Base-by-base conservation (phyloP, 37 sponge, comb jelly and placozoan genomes). In the Theonella swinhoei region DNA sequence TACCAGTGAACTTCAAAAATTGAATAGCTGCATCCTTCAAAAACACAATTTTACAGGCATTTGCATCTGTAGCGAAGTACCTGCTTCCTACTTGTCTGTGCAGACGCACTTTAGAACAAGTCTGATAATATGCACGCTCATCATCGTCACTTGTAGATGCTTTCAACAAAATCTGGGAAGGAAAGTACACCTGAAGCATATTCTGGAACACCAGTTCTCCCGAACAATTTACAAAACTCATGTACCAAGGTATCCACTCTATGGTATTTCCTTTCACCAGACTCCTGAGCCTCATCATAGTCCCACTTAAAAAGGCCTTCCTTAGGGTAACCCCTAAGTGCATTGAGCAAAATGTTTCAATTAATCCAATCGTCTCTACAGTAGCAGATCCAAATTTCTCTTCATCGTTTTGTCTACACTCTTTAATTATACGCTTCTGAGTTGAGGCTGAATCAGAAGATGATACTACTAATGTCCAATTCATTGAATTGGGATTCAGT, bases 221-320 rank as follows among this genome's bases (percentile, higher is more conserved):
- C 78, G 58, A 85, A 85, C 30, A 85, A 43, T 69, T 85, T 85
- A 63, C 86, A 85, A 58, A 85, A 85, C 36, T 77, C 78, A 70
- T 85, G 86, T 30, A 85, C 78, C 24, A 83, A n/a, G 39, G 68
- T 83, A 75, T 83, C 84, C 68, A 77, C 68, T 22, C 43, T 65
- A 68, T 76, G 76, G 28, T 74, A 74, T 33, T 43, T 5, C 47
- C 74, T 67, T 33, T 22, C 28, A 59, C 35, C 8, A 38, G 34
- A 29, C 35, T 29, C 39, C 4, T 62, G 40, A 39, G 32, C 31
- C 42, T 85, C 58, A 9, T 37, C 60, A 67, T 31, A 32, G 64
- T 43, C 25, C 86, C 86, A 25, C 42, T 62, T 64, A 86, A 47
- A 68, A 79, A 86, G 20, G 87, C 80, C 47, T 86, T 77, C 20